Evolutionary conservation across 2,797 vertebrate species (phyloP).

Genomic region (Karalla daura): DNA sequence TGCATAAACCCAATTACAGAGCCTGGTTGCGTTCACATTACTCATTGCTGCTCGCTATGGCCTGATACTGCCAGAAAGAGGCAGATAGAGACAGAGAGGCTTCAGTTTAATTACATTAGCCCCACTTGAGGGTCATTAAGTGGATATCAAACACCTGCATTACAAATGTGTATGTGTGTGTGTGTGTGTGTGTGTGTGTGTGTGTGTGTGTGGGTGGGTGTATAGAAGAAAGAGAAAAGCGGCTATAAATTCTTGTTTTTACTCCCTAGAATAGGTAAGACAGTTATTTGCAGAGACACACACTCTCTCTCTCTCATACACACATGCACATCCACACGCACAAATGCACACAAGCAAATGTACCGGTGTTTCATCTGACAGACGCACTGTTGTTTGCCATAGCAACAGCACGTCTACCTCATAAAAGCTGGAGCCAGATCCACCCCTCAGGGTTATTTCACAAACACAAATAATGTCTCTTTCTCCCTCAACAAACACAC

Average conservation of each 20-base stretch:
- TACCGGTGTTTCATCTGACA: constrained; percentile 30
- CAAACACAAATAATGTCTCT: neutral
- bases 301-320: neutral
- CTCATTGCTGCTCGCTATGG: constrained; percentile 43
- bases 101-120: constrained; percentile 58
- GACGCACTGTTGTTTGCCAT: constrained; percentile 56
- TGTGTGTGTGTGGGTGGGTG: neutral
- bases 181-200: neutral
- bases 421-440: constrained; percentile 52
- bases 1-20: constrained; percentile 65
- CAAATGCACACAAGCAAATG: constrained; percentile 3
- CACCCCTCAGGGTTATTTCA: constrained; percentile 34
- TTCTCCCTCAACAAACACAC: neutral
- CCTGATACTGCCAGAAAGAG: constrained; percentile 18
- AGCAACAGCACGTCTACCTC: constrained; percentile 59
- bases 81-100: constrained; percentile 17
- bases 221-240: neutral
- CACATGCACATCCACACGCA: constrained; percentile 6
- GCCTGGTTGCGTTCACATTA: constrained; percentile 55
- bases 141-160: constrained; percentile 46
- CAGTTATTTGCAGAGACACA: constrained; percentile 6
- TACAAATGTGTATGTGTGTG: constrained; percentile 4
- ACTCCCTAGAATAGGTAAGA: constrained; percentile 6
- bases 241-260: neutral
- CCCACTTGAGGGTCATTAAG: constrained; percentile 45